phyloP scores from a whole-genome alignment of 2,113 vertebrate genomes.

The Phaetusa simplex region DNA sequence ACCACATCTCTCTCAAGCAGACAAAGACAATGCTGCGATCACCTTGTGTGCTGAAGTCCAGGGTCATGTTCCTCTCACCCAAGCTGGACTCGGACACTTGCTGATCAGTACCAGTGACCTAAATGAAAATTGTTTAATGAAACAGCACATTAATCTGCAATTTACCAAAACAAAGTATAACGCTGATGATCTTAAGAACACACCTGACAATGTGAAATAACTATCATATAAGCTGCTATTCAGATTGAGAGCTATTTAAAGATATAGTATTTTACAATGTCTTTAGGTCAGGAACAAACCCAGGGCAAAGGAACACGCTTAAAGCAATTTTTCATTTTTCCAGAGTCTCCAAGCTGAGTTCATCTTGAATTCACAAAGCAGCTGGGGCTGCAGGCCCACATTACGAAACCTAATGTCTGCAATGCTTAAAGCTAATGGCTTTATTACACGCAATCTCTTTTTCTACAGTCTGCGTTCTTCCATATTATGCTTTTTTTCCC shows the following conservation, averaged over 20 bases:
- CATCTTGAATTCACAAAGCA: background rate
- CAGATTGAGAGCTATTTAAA: background rate
- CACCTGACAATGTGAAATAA: background rate
- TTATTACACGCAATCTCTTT: background rate
- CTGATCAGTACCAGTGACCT: conserved; percentile 81
- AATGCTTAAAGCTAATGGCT: background rate
- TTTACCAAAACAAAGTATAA: background rate
- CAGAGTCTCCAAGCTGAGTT: background rate
- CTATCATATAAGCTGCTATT: background rate
- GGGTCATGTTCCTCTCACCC: conserved; percentile 77
- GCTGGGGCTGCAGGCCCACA: background rate
- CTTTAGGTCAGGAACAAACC: background rate
- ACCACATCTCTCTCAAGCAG: background rate
- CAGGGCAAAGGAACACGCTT: background rate
- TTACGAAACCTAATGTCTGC: background rate
- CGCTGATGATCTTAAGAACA: background rate
- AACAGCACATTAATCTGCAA: background rate
- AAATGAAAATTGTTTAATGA: background rate
- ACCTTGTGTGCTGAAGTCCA: conserved; percentile 89
- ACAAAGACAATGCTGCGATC: background rate
- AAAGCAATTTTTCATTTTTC: background rate
- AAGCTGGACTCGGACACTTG: conserved; percentile 80
- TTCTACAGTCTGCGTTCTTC: background rate
- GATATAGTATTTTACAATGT: background rate
- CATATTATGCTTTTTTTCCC: background rate